Conservation (phyloP, 1,140 invertebrate species). For the Solenopsis invicta region DNA sequence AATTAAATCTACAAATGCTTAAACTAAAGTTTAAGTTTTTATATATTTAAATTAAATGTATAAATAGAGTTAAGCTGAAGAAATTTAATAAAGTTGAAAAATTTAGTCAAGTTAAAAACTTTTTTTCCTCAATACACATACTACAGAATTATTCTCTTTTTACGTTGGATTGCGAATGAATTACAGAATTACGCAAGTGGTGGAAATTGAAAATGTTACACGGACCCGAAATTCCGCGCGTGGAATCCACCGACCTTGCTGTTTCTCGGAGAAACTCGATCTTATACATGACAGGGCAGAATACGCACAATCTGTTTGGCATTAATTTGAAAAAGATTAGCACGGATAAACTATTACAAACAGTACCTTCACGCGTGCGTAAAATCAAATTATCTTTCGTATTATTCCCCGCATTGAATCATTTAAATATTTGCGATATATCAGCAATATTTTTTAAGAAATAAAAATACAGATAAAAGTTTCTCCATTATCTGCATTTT, state of each 20-base stretch:
- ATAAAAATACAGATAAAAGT: not conserved
- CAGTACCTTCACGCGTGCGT: not conserved
- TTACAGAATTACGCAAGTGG: constrained; percentile 70
- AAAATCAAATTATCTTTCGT: not conserved
- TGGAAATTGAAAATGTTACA: constrained; percentile 72
- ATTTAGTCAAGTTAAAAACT: too few species aligned
- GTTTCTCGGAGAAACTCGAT: constrained; percentile 68
- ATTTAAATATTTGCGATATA: not conserved
- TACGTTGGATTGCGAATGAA: not conserved
- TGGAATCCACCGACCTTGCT: constrained; percentile 70
- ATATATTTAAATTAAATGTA: too few species aligned
- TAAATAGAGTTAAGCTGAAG: too few species aligned
- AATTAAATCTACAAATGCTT: too few species aligned
- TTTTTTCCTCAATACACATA: too few species aligned
- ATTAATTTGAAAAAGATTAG: constrained; percentile 65
- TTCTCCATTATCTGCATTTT: not conserved
- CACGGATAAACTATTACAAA: not conserved
- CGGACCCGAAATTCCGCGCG: constrained; percentile 56
- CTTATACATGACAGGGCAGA: constrained; percentile 71
- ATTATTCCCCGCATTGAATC: not conserved
- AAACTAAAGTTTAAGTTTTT: too few species aligned
- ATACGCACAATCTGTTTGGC: constrained; percentile 72
- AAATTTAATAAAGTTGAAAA: too few species aligned
- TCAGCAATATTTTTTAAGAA: not conserved
- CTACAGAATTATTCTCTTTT: not conserved